These are phyloP conservation scores for Schlechtendalia chinensis DNA, from an alignment of 1,140 invertebrate genomes.

Conservation along the genomic window DNA sequence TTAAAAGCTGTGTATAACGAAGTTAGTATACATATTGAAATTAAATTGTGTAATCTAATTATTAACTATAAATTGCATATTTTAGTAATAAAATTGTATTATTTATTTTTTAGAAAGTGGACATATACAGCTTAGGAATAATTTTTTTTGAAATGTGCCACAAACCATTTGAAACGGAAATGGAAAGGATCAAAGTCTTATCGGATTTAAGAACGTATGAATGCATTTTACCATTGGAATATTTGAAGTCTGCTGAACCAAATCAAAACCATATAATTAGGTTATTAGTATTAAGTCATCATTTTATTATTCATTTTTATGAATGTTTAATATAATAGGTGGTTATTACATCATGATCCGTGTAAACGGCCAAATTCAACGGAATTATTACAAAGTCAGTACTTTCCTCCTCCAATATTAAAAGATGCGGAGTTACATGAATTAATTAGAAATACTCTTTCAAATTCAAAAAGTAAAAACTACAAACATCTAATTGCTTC, in stretches of 20 bases:
- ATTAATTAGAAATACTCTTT: slow-evolving; percentile 71
- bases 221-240: slow-evolving; percentile 68
- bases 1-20: slow-evolving; percentile 75
- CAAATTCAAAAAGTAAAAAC: slow-evolving; percentile 75
- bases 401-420: slow-evolving; percentile 70
- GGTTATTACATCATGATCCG: slow-evolving; percentile 83
- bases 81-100: background rate
- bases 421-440: slow-evolving; percentile 79
- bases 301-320: slow-evolving; percentile 10
- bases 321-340: slow-evolving; percentile 58
- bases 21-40: slow-evolving; percentile 51
- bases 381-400: slow-evolving; percentile 76
- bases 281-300: slow-evolving; percentile 53
- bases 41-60: no score
- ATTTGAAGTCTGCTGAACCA: slow-evolving; percentile 58
- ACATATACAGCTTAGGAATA: slow-evolving; percentile 89
- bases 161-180: slow-evolving; percentile 74
- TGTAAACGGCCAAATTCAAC: slow-evolving; percentile 75
- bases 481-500: slow-evolving; percentile 75
- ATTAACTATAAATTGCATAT: background rate
- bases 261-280: slow-evolving; percentile 58
- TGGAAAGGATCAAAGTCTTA: slow-evolving; percentile 83
- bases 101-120: slow-evolving; percentile 74
- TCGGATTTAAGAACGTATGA: slow-evolving; percentile 66
- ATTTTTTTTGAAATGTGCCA: slow-evolving; percentile 95